A percentile compares a stretch with the other conserved stretches of the same genome.
Evolutionary conservation across 2,113 vertebrate species (phyloP).

Genomic region (Gymnobelideus leadbeateri): DNA sequence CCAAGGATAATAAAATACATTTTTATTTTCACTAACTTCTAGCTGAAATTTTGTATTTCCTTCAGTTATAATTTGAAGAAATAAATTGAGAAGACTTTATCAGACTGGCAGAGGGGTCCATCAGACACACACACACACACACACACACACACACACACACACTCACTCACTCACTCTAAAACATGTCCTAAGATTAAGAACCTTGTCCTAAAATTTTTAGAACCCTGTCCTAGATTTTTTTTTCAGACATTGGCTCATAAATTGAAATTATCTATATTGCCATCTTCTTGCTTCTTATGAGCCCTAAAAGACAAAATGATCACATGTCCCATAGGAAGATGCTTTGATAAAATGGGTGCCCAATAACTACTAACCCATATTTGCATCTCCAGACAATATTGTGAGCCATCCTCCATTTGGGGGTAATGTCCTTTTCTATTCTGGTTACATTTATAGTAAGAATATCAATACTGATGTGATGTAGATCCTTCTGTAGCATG

Average conservation of each 20-base stretch:
- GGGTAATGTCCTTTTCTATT: background rate
- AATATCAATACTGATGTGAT: background rate
- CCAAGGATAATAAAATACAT: background rate
- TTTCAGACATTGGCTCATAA: background rate
- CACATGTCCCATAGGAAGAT: background rate
- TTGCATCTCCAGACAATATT: background rate
- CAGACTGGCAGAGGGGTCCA: background rate
- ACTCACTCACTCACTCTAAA: too few species aligned
- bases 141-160: too few species aligned
- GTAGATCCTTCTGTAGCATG: background rate
- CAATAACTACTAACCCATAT: background rate
- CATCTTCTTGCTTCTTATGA: background rate
- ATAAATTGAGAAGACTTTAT: background rate
- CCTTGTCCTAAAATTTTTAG: too few species aligned
- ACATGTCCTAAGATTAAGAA: background rate
- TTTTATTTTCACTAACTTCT: background rate
- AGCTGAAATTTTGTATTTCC: background rate
- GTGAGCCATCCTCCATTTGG: background rate
- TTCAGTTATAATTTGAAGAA: background rate
- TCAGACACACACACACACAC: too few species aligned
- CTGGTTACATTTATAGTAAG: background rate
- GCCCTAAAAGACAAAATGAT: background rate
- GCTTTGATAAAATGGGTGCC: background rate
- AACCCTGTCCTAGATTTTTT: too few species aligned
- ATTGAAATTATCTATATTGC: background rate